Base-by-base conservation (phyloP, 2,113 vertebrate genomes). In the Stegastes partitus region DNA sequence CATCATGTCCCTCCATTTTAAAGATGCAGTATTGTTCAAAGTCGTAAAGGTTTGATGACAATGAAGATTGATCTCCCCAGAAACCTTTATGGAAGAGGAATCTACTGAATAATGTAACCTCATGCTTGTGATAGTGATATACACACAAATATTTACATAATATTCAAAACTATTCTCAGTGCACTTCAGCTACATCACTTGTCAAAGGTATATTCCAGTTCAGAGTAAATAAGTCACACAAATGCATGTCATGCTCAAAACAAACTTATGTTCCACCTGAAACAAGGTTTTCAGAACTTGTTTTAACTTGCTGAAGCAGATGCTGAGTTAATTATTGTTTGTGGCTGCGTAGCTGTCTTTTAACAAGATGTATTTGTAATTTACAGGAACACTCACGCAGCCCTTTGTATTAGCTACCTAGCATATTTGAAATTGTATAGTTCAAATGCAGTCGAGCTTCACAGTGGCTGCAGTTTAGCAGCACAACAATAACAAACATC, bases 1-100 rank as follows among this genome's bases (percentile, higher is more conserved):
- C 89, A 91, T 90, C 90, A 87, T 88, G 85, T 87, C 91, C 91
- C 92, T 90, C 90, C 87, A 92, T 95, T 95, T 95, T 95, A 95
- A 95, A 95, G 95, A 95, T 95, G 95, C 95, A 95, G 95, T 95
- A 95, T 95, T 93, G 90, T 93, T 89, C 67, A 86, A 69, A 79
- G 88, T 88, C 34, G 79, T 45, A 89, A 77, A 87, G 77, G 81
- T 87, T 90, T 78, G 53, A 89, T 92, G 91, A 69, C 62, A 64
- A 92, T 93, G 91, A 92, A 85, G 79, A 87, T 93, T 93, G 93
- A 93, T 93, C 93, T 92, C 91, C 92, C 90, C 89, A 88, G 81
- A 89, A 92, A 91, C 86, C 79, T 88, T 81, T 2, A 66, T 74
- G 77, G 56, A 87, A 75, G 47, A 79, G 10, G 37, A 74, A 79